Percentiles rank a stretch among this genome's conserved stretches.
Evolutionary conservation across 2,888 invertebrate genomes (phyloP).

Genomic region (Brassicogethes aeneus): DNA sequence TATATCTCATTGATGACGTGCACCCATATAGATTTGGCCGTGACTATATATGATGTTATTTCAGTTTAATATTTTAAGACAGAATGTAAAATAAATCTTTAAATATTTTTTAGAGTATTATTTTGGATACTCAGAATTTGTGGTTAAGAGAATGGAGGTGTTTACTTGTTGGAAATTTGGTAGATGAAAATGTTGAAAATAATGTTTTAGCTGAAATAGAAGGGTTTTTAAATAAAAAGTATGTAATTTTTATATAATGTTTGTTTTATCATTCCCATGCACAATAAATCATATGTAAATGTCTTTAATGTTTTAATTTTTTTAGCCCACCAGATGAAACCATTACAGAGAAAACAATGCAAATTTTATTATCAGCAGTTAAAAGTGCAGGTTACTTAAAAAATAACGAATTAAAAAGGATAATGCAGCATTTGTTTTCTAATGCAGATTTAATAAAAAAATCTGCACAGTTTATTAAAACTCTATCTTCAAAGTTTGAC

Average conservation of each 20-base stretch:
- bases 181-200: slow-evolving; percentile 40
- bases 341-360: not conserved
- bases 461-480: slow-evolving; percentile 37
- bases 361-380: not conserved
- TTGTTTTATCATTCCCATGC: no score
- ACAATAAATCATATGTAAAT: no score
- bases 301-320: no score
- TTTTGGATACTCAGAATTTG: slow-evolving; percentile 49
- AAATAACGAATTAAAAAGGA: slow-evolving; percentile 35
- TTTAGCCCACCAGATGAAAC: no score
- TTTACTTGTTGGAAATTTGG: slow-evolving; percentile 51
- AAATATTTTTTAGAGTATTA: slow-evolving; percentile 45
- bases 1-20: not conserved
- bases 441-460: slow-evolving; percentile 41
- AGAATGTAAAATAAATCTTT: no score
- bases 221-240: slow-evolving; percentile 37
- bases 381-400: not conserved
- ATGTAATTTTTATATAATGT: not conserved
- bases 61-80: slow-evolving; percentile 9
- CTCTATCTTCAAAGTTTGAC: slow-evolving; percentile 36
- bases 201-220: slow-evolving; percentile 42
- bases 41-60: slow-evolving; percentile 8
- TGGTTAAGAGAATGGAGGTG: slow-evolving; percentile 59
- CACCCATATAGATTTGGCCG: not conserved
- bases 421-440: slow-evolving; percentile 35